A percentile compares a stretch with the other conserved stretches of the same genome.
Evolutionary conservation across 2,113 vertebrate species (phyloP).

Genomic region (Ictalurus furcatus): DNA sequence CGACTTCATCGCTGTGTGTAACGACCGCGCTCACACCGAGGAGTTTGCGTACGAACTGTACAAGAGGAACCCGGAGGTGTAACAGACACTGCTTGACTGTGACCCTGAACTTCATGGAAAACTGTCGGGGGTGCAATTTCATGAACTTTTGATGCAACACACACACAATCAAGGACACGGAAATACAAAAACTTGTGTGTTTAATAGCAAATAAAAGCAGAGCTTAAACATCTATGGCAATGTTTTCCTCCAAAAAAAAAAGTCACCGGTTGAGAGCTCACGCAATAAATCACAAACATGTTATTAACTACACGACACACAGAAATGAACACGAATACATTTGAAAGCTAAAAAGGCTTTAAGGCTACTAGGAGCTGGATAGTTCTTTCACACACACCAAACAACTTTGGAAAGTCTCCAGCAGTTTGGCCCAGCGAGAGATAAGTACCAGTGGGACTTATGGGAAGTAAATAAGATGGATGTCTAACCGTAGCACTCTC

Average conservation of each 20-base stretch:
- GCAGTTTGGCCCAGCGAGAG: too few relatives aligned
- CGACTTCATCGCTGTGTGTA: constrained; percentile 84
- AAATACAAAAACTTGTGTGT: neutral
- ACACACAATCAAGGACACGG: neutral
- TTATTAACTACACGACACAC: too few relatives aligned
- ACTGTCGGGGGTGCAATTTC: neutral
- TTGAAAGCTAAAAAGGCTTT: too few relatives aligned
- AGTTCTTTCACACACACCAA: too few relatives aligned
- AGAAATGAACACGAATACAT: too few relatives aligned
- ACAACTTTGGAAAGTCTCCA: too few relatives aligned
- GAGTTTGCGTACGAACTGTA: constrained; percentile 89
- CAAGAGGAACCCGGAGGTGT: constrained; percentile 74
- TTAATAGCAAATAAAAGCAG: neutral
- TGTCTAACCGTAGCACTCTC: too few relatives aligned
- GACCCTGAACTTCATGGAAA: neutral
- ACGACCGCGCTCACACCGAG: constrained; percentile 84
- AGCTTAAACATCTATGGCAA: neutral
- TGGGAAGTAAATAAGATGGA: too few relatives aligned
- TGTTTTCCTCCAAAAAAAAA: neutral
- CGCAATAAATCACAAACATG: too few relatives aligned
- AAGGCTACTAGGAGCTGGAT: too few relatives aligned
- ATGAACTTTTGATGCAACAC: neutral
- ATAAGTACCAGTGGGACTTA: too few relatives aligned
- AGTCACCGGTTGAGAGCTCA: too few relatives aligned
- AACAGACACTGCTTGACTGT: neutral